Percentiles rank a stretch among this genome's conserved stretches.
These are phyloP conservation scores for Melanerpes formicivorus DNA, from an alignment of 2,113 vertebrate species.

Conservation along the genomic window DNA sequence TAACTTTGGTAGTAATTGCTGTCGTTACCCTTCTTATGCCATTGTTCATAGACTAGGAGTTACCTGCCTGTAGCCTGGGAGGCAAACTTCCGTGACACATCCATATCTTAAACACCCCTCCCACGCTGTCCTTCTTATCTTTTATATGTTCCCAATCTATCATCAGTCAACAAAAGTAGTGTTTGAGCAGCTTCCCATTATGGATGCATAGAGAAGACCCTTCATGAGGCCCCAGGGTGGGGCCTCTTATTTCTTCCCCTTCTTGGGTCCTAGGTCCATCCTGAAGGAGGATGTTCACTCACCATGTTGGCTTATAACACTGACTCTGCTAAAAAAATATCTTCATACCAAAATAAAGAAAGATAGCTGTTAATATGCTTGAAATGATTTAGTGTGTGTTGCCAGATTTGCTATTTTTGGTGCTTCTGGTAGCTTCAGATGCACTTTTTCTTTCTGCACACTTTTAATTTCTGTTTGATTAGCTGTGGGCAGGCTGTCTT, in stretches of 20 bases:
- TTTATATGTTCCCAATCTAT: background rate
- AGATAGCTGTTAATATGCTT: background rate
- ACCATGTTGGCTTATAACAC: background rate
- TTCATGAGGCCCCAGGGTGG: background rate
- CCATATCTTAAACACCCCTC: rapidly evolving
- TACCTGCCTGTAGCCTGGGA: background rate
- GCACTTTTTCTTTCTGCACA: background rate
- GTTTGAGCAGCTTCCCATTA: background rate
- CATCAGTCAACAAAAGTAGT: background rate
- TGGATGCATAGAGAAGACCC: background rate
- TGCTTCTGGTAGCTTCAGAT: background rate
- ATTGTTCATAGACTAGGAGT: background rate
- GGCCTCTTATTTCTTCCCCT: background rate
- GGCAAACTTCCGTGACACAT: background rate
- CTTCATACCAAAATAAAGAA: background rate
- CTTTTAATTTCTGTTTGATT: background rate
- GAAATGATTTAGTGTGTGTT: background rate
- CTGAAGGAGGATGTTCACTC: background rate
- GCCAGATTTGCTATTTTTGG: background rate
- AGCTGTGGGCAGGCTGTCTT: background rate
- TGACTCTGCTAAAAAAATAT: rapidly evolving
- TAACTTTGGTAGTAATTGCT: background rate
- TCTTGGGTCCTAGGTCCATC: background rate
- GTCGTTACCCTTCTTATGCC: background rate
- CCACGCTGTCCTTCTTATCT: background rate